Evolutionary conservation across 2,113 vertebrate species (phyloP), one percentile per base, ranked within the genome.

Genomic region (Chrysemys picta): DNA sequence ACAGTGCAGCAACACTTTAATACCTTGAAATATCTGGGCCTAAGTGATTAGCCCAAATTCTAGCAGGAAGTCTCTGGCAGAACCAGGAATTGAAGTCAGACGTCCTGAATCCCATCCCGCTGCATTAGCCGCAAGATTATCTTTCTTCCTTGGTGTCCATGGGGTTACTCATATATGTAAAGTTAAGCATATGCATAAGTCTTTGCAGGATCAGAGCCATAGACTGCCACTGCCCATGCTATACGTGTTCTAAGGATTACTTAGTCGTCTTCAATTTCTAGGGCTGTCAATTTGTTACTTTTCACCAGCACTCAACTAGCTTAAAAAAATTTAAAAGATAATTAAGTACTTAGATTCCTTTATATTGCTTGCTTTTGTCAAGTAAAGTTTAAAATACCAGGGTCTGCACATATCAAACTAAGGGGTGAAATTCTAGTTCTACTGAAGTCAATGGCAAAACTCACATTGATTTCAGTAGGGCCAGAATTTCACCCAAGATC

Each of bases 151-250:
- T 62, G 42, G 56, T 65, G 8, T 84, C 59, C 75, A 3, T 49
- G 22, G 16, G 29, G 31, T 17, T 42, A 42, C 10, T n/a, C 8
- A 35, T 38, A 27, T 69, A 21, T 72, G 49, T 19, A 19, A 42
- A 54, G 78, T 17, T 69, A 88, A 90, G 53, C n/a, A 69, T n/a
- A 35, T n/a, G 16, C 69, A 21, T 4, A 49, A 89, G 47, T 13
- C 80, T 90, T 85, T 87, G 42, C 82, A 76, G 59, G 65, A 42
- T 90, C 65, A 47, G 42, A 45, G 45, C 25, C 42, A 45, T 87
- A 5, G 29, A 24, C 12, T 76, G 56, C 14, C 52, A 8, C 22
- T 83, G n/a, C 27, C 22, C 11, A 81, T 54, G 35, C 31, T 50
- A 14, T 84, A 13, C 25, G 52, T 62, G 21, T 62, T 47, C 13